Evolutionary conservation across 2,888 invertebrate genomes (phyloP), one percentile per base, ranked within the genome.

Genomic region (Cataglyphis albicans): DNA sequence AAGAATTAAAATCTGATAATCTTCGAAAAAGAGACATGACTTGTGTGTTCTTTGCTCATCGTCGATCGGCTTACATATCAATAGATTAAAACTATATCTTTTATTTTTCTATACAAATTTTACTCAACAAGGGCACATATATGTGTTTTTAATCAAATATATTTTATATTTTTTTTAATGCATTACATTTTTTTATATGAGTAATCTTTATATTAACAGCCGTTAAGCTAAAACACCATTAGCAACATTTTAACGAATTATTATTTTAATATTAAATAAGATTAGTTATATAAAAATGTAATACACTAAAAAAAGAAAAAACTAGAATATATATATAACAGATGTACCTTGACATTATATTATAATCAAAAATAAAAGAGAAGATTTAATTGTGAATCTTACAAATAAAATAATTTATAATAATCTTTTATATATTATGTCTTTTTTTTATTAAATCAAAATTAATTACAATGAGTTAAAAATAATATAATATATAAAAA

Each of bases 51-150:
- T 15, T 44, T 44, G 44, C 12, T 3, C 10, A 3, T 29, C 52
- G 52, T 52, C 6, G 2, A 52, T 10, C 21, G 1, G 3, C 2
- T 10, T 55, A 10, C 21, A 52, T 1, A 52, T 52, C n/a, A n/a
- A 6, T n/a, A 9, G 2, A 48, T 48, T 32, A 48, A 68, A 68
- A 25, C n/a, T 68, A 52, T 0, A 35, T 52, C 35, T 15, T 38
- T 70, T 70, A 52, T 52, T 70, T 70, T 70, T 70, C 21, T 35
- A 35, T 35, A 70, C 35, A 70, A 55, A 70, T 70, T 70, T n/a
- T 10, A 18, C 10, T 1, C 25, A 70, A 35, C 29, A 29, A 29
- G 29, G 32, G 7, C 52, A 35, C 21, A 35, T 52, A 55, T 32
- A 52, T 70, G 70, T 32, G 9, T 55, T 52, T 70, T 52, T 21